These are phyloP conservation scores for Holacanthella duospinosa DNA, from an alignment of 2,888 invertebrate genomes.

Conservation along the genomic window DNA sequence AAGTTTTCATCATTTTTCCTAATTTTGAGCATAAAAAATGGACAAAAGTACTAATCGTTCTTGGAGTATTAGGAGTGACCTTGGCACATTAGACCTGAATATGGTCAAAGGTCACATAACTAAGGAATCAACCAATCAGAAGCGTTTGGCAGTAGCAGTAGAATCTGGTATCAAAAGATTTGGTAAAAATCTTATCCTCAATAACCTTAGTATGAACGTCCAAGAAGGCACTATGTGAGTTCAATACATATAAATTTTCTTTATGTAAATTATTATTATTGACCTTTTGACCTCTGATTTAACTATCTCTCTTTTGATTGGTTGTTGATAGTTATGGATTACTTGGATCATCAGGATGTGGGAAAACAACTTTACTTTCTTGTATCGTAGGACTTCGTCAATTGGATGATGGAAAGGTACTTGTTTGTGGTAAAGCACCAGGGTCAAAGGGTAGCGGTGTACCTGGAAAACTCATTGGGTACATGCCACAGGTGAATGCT, in stretches of 20 bases:
- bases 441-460: slow-evolving; percentile 42
- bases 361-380: slow-evolving; percentile 26
- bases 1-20: too few relatives aligned
- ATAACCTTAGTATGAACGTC: slow-evolving; percentile 24
- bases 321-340: slow-evolving; percentile 6
- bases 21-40: too few relatives aligned
- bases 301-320: background rate
- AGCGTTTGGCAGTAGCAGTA: background rate
- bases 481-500: slow-evolving; percentile 42
- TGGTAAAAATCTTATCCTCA: slow-evolving; percentile 11
- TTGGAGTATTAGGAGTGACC: too few relatives aligned
- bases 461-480: slow-evolving; percentile 44
- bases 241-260: background rate
- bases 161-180: background rate
- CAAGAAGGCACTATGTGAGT: slow-evolving; percentile 26
- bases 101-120: too few relatives aligned
- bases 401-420: slow-evolving; percentile 41
- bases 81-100: too few relatives aligned
- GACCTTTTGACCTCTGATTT: background rate
- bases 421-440: slow-evolving; percentile 42
- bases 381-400: slow-evolving; percentile 43
- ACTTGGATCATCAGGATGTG: slow-evolving; percentile 7
- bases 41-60: too few relatives aligned
- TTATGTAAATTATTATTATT: background rate
- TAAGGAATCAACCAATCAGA: too few relatives aligned